A percentile compares a stretch with the other conserved stretches of the same genome.
Conservation (phyloP, 2,888 invertebrate genomes). For the Notocelia uddmanniana region DNA sequence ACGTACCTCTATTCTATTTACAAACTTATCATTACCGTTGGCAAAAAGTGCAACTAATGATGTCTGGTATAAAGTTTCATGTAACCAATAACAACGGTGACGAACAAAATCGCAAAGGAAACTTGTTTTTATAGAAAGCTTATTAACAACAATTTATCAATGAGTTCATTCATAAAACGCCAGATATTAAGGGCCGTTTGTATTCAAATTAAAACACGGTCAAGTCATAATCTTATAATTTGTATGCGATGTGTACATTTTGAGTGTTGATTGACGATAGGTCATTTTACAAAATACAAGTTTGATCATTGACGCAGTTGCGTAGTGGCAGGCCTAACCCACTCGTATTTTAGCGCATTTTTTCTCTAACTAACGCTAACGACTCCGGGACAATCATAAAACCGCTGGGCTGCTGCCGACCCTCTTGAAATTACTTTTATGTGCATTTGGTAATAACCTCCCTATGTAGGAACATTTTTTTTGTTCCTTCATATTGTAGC, state of each 20-base stretch:
- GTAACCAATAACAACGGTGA: not conserved
- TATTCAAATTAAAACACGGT: conserved; percentile 10
- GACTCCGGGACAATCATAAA: no score
- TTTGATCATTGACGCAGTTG: not conserved
- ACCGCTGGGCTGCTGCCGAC: no score
- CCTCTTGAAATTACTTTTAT: no score
- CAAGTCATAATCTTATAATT: conserved; percentile 13
- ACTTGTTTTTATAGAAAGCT: conserved; percentile 20
- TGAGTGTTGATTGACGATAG: not conserved
- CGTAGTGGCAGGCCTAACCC: not conserved
- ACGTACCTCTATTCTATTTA: not conserved
- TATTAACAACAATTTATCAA: conserved; percentile 29
- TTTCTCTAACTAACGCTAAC: no score
- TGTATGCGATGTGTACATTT: conserved; percentile 16
- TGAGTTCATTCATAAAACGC: conserved; percentile 36
- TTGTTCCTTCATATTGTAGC: no score
- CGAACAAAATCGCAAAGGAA: not conserved
- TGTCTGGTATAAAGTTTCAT: not conserved
- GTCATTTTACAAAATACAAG: not conserved
- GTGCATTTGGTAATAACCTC: no score
- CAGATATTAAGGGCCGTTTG: conserved; percentile 6
- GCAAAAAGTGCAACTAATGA: not conserved
- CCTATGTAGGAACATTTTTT: no score
- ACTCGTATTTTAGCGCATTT: no score
- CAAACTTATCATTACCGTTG: conserved; percentile 4